Conservation (phyloP, 2,797 vertebrate genomes). For the Spizella passerina region DNA sequence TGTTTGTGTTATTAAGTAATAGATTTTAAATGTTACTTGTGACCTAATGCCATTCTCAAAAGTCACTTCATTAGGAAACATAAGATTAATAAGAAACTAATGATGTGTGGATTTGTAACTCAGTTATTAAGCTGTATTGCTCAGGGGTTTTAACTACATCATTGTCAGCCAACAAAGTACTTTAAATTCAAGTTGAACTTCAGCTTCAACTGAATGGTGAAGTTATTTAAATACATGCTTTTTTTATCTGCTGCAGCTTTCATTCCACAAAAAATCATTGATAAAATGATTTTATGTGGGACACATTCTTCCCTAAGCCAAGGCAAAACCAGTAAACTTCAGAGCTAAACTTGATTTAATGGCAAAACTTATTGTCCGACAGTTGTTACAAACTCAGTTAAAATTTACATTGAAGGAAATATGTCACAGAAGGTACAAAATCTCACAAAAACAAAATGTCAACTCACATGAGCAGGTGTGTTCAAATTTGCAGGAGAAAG, state of each 20-base stretch:
- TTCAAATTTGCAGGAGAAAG: background rate
- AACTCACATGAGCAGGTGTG: background rate
- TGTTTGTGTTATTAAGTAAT: background rate
- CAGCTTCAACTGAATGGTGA: background rate
- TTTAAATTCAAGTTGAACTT: background rate
- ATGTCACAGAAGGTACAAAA: background rate
- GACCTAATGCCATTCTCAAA: background rate
- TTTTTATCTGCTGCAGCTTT: background rate
- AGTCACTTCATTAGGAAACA: background rate
- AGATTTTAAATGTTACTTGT: background rate
- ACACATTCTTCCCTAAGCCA: background rate
- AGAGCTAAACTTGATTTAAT: background rate
- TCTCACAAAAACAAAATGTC: background rate
- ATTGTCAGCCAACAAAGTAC: background rate
- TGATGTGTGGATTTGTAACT: background rate
- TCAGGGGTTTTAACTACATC: background rate
- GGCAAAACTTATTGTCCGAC: background rate
- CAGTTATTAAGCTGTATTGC: background rate
- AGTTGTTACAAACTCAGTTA: background rate
- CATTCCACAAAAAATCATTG: background rate
- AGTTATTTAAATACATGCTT: background rate
- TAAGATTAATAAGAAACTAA: background rate
- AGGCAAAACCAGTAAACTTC: background rate
- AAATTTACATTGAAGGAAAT: background rate
- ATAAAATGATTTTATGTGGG: background rate